A percentile compares a stretch with the other conserved stretches of the same genome.
phyloP scores from a whole-genome alignment of 2,113 vertebrate species.

The Nematolebias whitei region DNA sequence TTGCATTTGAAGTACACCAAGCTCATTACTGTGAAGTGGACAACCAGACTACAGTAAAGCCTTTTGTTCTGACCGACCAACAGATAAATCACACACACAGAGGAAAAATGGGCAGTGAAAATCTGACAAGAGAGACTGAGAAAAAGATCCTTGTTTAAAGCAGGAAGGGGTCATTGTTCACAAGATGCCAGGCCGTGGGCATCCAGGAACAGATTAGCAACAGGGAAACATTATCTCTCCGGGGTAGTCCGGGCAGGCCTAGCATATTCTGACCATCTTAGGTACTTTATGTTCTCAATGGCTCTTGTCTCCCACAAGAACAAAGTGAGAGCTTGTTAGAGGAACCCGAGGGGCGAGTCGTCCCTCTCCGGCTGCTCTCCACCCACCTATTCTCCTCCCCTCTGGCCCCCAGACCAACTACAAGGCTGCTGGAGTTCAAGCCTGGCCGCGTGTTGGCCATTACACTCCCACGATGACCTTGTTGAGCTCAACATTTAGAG shows the following conservation, averaged over 20 bases:
- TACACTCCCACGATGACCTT: slow-evolving; percentile 85
- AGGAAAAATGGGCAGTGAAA: slow-evolving; percentile 48
- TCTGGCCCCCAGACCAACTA: slow-evolving; percentile 61
- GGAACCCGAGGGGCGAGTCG: slow-evolving; percentile 67
- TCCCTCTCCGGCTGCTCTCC: slow-evolving; percentile 60
- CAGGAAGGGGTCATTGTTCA: slow-evolving; percentile 79
- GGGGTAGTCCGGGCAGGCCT: slow-evolving; percentile 74
- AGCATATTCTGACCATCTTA: slow-evolving; percentile 71
- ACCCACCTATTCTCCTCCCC: slow-evolving; percentile 54
- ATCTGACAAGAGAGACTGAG: slow-evolving; percentile 49
- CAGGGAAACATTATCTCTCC: slow-evolving; percentile 87
- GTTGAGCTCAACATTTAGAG: slow-evolving; percentile 90
- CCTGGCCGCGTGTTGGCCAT: slow-evolving; percentile 87
- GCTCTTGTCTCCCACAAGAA: slow-evolving; percentile 79
- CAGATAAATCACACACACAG: slow-evolving; percentile 62
- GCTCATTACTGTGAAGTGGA: slow-evolving; percentile 34
- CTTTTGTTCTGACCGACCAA: slow-evolving; percentile 53
- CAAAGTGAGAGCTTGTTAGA: slow-evolving; percentile 87
- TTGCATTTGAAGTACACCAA: neutral
- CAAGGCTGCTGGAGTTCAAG: slow-evolving; percentile 85
- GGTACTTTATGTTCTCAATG: slow-evolving; percentile 83
- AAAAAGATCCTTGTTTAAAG: slow-evolving; percentile 79
- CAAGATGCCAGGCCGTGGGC: slow-evolving; percentile 79
- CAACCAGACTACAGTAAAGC: slow-evolving; percentile 53
- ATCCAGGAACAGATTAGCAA: slow-evolving; percentile 81